Percentiles rank a stretch among this genome's conserved stretches.
Conservation (phyloP, 2,888 invertebrate species). For the Rotaria sp. region DNA sequence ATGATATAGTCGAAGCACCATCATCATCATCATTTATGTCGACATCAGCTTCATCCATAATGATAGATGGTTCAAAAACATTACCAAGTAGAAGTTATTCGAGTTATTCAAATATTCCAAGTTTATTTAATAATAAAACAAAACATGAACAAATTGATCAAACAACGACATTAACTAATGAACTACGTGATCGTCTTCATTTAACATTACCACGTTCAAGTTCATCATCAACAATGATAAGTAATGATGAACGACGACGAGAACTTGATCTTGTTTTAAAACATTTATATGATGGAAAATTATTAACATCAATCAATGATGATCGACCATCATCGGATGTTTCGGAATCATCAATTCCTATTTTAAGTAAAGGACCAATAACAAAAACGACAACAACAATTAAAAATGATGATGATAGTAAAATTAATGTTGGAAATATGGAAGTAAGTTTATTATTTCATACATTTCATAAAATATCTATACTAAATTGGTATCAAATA, state of each 20-base stretch:
- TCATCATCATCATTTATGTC: not conserved
- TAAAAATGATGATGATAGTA: not conserved
- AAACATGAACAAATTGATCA: not conserved
- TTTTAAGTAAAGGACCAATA: not conserved
- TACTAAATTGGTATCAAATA: no score
- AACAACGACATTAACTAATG: not conserved
- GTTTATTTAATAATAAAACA: not conserved
- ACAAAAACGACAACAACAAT: not conserved
- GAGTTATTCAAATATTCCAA: not conserved
- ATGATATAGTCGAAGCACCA: constrained; percentile 1
- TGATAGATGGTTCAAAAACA: not conserved
- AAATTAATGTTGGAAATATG: not conserved
- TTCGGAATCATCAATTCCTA: not conserved
- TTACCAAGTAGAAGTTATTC: not conserved
- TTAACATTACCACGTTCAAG: constrained; percentile 7
- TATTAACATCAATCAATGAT: not conserved
- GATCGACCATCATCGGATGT: not conserved
- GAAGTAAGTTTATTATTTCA: not conserved
- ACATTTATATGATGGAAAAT: not conserved
- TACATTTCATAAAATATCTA: no score
- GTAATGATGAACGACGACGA: not conserved
- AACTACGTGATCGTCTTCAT: not conserved
- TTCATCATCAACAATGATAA: not conserved
- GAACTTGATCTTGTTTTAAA: constrained; percentile 9
- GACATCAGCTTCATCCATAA: not conserved